Base-by-base conservation (phyloP, 2,113 vertebrate genomes). In the Lepus timidus region DNA sequence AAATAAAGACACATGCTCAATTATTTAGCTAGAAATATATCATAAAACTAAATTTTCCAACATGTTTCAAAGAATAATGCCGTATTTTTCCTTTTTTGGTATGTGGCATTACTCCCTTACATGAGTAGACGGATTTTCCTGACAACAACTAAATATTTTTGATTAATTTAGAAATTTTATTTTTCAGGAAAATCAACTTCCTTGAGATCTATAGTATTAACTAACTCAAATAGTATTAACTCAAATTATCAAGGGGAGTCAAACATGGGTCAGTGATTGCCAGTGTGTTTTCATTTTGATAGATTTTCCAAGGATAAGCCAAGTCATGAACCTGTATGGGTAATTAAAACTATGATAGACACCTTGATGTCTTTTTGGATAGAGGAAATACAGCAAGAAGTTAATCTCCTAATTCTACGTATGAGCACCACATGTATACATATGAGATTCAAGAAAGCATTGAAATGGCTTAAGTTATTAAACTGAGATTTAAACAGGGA, bases 161-260 rank as follows among this genome's bases (percentile, higher is more conserved):
- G 4, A 36, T 36, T 75, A 92, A 92, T 71, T 82, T 70, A 58
- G 17, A 44, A 96, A 67, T 39, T 39, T 80, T n/a, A 71, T 29
- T 80, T 91, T 93, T 74, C 17, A 2, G 36, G 81, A 85, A 86
- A 84, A 4, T 0, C 9, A 79, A 51, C 19, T 74, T 81, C 6
- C 52, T 44, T 86, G 36, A 78, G 6, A 93, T 83, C 23, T 71
- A 1, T n/a, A 65, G 3, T 31, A 55, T n/a, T 44, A 92, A 78
- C 9, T 44, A 7, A 44, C 44, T 44, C 44, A 44, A 44, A 44
- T 44, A 44, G 44, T 44, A 44, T 44, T 44, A 44, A 44, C 44
- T 22, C 0, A 73, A 64, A 70, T 10, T 65, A 2, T 75, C 36
- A 25, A 31, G 19, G 31, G 1, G 10, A 70, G 2, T 55, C 19